A percentile compares a stretch with the other conserved stretches of the same genome.
Evolutionary conservation across 2,113 vertebrate species (phyloP).

Genomic region (Suncus etruscus): DNA sequence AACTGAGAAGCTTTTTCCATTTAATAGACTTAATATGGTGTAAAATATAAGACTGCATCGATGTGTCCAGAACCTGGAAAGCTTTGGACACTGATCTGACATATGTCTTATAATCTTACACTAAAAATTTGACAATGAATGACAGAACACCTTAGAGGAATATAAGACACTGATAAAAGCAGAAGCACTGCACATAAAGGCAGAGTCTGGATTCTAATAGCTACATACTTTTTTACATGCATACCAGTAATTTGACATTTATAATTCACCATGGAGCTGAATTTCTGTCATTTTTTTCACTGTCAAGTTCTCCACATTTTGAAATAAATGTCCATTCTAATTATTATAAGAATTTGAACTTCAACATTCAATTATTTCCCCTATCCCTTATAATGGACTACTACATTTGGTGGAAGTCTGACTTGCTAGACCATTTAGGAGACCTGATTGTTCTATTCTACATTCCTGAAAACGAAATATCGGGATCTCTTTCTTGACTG

Average conservation of each 20-base stretch:
- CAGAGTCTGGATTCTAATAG: constrained; percentile 85
- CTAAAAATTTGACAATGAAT: constrained; percentile 87
- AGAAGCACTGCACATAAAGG: constrained; percentile 77
- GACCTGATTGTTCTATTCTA: constrained; percentile 15
- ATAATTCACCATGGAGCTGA: constrained; percentile 85
- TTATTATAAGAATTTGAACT: constrained; percentile 87
- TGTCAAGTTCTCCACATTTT: constrained; percentile 79
- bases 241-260: constrained; percentile 89
- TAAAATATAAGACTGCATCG: constrained; percentile 69
- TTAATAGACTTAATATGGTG: constrained; percentile 78
- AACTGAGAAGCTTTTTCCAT: constrained; percentile 66
- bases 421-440: constrained; percentile 71
- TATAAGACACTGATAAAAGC: constrained; percentile 85
- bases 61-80: constrained; percentile 81
- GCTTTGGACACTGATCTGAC: constrained; percentile 87
- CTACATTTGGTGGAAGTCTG: constrained; percentile 67
- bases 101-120: constrained; percentile 83
- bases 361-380: constrained; percentile 78
- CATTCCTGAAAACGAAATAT: constrained; percentile 25
- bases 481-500: constrained; percentile 53
- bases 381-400: constrained; percentile 74
- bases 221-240: constrained; percentile 86
- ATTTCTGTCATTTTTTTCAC: constrained; percentile 87
- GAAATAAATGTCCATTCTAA: constrained; percentile 87
- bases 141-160: constrained; percentile 88